Evolutionary conservation across 2,113 vertebrate genomes (phyloP), one percentile per base, ranked within the genome.

Genomic region (Platysteira castanea): DNA sequence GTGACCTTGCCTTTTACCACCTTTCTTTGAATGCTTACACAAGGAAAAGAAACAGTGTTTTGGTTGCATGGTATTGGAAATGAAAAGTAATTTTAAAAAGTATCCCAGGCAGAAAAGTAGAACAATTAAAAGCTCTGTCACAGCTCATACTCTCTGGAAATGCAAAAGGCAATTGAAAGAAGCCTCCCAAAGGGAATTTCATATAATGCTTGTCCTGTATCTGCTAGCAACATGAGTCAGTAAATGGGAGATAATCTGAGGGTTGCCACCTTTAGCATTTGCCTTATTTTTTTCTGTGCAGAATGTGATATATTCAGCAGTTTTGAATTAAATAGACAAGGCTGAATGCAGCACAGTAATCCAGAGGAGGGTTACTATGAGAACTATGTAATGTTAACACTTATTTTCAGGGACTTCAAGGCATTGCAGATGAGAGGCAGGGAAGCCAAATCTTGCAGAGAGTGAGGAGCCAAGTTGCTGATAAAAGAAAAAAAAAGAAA

Each of bases 71-170:
- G 56, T 78, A 84, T 31, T 1, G 21, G 15, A 33, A 78, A 84
- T 37, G 33, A 75, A 78, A 89, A 86, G 17, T 37, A 69, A 80
- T 91, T 92, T 4, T 4, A 26, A 92, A 73, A 93, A 69, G 15
- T 84, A 70, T 69, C 1, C 0, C 39, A 63, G 74, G 44, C 47
- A 68, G 44, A 91, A 44, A 11, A 35, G 5, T 31, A 91, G 56
- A 84, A 39, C 73, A 87, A 91, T 91, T 94, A 91, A 78, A 91
- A 94, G 22, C 39, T 87, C 56, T 59, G 35, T 67, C 64, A 89
- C 35, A 84, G 13, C 33, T 71, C 39, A 75, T 75, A 30, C 30
- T 84, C 54, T 54, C 22, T 67, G 41, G 65, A 46, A 82, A 89
- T 0, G 7, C 35, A 89, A 42, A 87, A 93, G 21, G 41, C 21